phyloP scores from a whole-genome alignment of 37 sponge, comb jelly and placozoan species.

The Chondrosia reniformis region DNA sequence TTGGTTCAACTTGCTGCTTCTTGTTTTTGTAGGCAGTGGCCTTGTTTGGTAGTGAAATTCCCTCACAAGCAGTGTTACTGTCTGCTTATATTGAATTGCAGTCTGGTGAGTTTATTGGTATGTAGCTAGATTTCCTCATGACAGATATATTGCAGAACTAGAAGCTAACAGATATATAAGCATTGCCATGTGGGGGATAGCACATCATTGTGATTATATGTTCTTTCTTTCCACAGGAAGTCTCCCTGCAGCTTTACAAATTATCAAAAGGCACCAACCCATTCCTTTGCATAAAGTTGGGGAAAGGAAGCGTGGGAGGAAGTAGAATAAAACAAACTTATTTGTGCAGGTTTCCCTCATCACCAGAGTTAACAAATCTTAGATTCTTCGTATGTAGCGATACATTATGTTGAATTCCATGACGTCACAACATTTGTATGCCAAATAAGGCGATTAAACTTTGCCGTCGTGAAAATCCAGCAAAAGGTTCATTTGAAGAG shows the following conservation, averaged over 20 bases:
- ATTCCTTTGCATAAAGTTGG: conserved; percentile 5
- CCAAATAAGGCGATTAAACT: background rate
- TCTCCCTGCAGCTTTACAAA: conserved; percentile 40
- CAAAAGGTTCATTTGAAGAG: background rate
- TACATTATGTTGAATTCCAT: background rate
- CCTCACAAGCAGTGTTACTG: conserved; percentile 71
- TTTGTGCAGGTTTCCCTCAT: too few relatives aligned
- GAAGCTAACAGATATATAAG: too few relatives aligned
- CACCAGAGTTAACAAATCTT: background rate
- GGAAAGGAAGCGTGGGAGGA: conserved; percentile 14
- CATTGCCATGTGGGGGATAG: background rate
- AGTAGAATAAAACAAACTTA: background rate
- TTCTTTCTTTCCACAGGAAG: conserved; percentile 29
- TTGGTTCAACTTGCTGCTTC: background rate
- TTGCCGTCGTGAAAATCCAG: background rate
- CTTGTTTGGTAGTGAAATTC: conserved; percentile 33
- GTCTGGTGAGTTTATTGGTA: conserved; percentile 45
- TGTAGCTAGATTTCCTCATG: too few relatives aligned
- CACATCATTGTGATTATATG: background rate
- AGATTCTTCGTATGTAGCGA: background rate
- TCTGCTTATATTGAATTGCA: conserved; percentile 88
- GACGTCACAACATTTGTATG: background rate
- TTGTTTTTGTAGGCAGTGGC: conserved; percentile 25
- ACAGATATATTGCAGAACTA: too few relatives aligned
- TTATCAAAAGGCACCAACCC: conserved; percentile 46